Evolutionary conservation across 2,888 invertebrate species (phyloP).

Genomic region (Cotesia congregata): DNA sequence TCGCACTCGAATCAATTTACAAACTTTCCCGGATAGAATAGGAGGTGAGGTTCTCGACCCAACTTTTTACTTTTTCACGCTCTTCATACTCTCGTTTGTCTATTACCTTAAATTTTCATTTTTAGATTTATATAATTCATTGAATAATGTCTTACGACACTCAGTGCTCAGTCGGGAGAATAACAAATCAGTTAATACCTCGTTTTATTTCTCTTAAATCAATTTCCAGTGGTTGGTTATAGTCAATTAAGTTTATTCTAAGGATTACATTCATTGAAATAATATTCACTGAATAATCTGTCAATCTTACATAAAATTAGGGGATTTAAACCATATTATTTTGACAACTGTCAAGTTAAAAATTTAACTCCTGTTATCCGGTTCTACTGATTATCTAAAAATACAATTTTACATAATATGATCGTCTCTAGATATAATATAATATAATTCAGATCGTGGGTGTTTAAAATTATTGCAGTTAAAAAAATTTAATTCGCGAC

Average conservation of each 20-base stretch:
- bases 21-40: conserved; percentile 19
- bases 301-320: not conserved
- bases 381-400: too few species aligned
- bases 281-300: not conserved
- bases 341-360: not conserved
- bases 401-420: too few species aligned
- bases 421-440: too few species aligned
- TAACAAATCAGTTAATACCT: not conserved
- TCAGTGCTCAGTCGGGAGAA: not conserved
- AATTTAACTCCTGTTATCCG: too few species aligned
- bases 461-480: too few species aligned
- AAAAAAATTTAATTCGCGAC: too few species aligned
- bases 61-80: not conserved
- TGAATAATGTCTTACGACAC: not conserved
- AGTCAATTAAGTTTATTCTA: not conserved
- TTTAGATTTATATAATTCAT: not conserved
- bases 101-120: not conserved
- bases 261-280: not conserved
- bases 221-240: not conserved
- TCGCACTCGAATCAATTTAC: conserved; percentile 35
- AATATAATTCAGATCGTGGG: too few species aligned
- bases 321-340: not conserved
- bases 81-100: not conserved
- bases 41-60: not conserved
- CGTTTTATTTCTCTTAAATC: not conserved